Percentiles rank a stretch among this genome's conserved stretches.
These are phyloP conservation scores for Percopsis omiscomaycus DNA, from an alignment of 2,797 vertebrate genomes.

Conservation along the genomic window DNA sequence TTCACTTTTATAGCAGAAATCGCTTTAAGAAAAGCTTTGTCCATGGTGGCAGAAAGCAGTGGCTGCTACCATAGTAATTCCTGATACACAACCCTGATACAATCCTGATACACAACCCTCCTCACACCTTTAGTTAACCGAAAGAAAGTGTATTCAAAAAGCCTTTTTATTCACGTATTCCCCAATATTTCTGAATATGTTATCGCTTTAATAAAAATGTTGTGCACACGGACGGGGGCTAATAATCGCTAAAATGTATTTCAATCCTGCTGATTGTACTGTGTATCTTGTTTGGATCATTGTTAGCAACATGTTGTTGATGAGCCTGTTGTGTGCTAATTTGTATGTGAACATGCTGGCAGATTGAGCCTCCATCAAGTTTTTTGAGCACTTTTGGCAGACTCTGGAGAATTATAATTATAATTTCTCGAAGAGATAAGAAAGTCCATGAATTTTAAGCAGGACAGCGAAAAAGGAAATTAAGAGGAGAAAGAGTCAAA, in stretches of 20 bases:
- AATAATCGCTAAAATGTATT: constrained; percentile 11
- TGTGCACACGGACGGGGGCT: background rate
- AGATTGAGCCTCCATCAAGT: constrained; percentile 55
- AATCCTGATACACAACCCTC: too few species aligned
- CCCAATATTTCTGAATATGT: background rate
- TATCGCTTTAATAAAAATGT: constrained; percentile 29
- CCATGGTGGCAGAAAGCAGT: too few species aligned
- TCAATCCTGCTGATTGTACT: constrained; percentile 19
- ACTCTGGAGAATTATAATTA: constrained; percentile 74
- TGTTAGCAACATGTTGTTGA: constrained; percentile 35
- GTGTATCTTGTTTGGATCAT: constrained; percentile 37
- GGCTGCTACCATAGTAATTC: too few species aligned
- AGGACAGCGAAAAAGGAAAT: constrained; percentile 71
- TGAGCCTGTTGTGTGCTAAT: constrained; percentile 38
- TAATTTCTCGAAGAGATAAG: constrained; percentile 71
- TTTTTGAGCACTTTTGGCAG: constrained; percentile 67
- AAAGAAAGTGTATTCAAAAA: too few species aligned
- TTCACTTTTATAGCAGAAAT: too few species aligned
- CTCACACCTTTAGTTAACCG: too few species aligned
- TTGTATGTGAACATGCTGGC: constrained; percentile 52
- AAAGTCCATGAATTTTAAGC: constrained; percentile 82
- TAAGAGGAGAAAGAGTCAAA: constrained; percentile 51
- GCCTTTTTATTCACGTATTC: background rate
- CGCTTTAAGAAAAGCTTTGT: too few species aligned
- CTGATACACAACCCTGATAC: too few species aligned